These are phyloP conservation scores for Alviniconcha marisindica DNA, from an alignment of 1,140 invertebrate species.

Conservation along the genomic window DNA sequence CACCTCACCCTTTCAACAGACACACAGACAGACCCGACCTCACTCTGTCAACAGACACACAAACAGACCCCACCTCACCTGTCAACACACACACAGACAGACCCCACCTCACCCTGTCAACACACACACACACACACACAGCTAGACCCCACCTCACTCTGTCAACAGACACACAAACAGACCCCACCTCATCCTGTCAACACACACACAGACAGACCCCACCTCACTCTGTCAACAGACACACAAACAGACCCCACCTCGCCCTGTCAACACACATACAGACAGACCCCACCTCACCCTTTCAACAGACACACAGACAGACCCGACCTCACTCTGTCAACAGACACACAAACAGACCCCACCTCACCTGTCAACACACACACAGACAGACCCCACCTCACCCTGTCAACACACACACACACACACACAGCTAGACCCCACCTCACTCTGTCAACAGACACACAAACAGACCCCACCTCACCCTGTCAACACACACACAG, in stretches of 20 bases:
- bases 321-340: slow-evolving; percentile 91
- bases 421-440: too few species aligned
- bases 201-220: too few species aligned
- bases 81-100: too few species aligned
- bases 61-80: slow-evolving; percentile 98
- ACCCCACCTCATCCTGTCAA: slow-evolving; percentile 91
- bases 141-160: slow-evolving; percentile 97
- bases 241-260: too few species aligned
- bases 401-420: slow-evolving; percentile 81
- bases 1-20: slow-evolving; percentile 85
- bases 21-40: too few species aligned
- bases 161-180: too few species aligned
- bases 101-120: slow-evolving; percentile 91
- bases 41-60: slow-evolving; percentile 82
- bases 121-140: too few species aligned
- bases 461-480: too few species aligned
- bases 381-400: too few species aligned
- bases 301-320: too few species aligned
- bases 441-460: slow-evolving; percentile 85
- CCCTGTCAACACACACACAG: slow-evolving; percentile 81
- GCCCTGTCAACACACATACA: slow-evolving; percentile 80
- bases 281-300: slow-evolving; percentile 97
- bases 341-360: too few species aligned
- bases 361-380: slow-evolving; percentile 86
- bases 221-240: slow-evolving; percentile 86